Base-by-base conservation (phyloP, 2,888 invertebrate genomes). In the Tachina grossa region DNA sequence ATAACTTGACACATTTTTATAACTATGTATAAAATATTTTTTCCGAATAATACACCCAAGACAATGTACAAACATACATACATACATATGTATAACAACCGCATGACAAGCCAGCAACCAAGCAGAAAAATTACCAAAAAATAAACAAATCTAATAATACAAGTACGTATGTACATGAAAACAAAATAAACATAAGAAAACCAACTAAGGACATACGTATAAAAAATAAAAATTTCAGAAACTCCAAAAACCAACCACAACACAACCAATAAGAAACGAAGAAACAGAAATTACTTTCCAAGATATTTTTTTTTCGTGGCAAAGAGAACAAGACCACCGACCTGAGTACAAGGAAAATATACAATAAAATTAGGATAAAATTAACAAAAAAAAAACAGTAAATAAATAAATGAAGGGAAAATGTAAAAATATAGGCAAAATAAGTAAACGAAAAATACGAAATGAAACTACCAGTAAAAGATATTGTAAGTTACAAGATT, bases 1-100 rank as follows among this genome's bases (percentile, higher is more conserved):
- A 79, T 55, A 79, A 83, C 57, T 49, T 79, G 79, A 75, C 75
- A 75, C 69, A 71, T 79, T 16, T 57, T 69, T 69, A 65, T 14
- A 55, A 65, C 47, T n/a, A 66, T n/a, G n/a, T n/a, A n/a, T 8
- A 74, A 72, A 55, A 74, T 59, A 5, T 57, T 55, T 53, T 55
- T 9, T 47, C 45, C 22, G 3, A 39, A 61, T n/a, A 51, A 75
- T 22, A 39, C 68, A 69, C 57, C 45, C 19, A 59, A 59, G 11
- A 68, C 43, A 31, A 51, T 31, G 31, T 31, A 31, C 4, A 4
- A 3, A 31, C 31, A 31, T 31, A 4, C n/a, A n/a, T n/a, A n/a
- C n/a, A n/a, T n/a, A n/a, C n/a, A n/a, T 31, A 31, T 4, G 4
- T 14, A 69, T 63, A 63, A 61, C 47, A 63, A 63, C 74, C 68